Base-by-base conservation (phyloP, 2,113 vertebrate genomes). In the Chionodraco myersi region DNA sequence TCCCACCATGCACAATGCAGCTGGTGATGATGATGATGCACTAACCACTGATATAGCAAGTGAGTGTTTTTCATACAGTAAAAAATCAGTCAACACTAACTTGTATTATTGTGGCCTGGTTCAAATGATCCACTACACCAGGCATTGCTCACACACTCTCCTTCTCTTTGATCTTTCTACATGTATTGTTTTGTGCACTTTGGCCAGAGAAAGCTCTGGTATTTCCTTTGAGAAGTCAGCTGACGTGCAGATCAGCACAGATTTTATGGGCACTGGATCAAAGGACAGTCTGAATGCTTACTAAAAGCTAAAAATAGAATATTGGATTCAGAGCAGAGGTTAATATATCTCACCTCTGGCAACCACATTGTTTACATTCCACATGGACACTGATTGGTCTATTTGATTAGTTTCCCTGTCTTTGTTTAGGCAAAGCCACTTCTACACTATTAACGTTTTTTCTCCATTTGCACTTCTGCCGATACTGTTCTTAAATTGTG, bases 191-290 rank as follows among this genome's bases (percentile, higher is more conserved):
- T 61, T 79, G 63, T 86, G 57, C 54, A 63, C 59, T 56, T 34
- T 74, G 64, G 26, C 60, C 59, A 62, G 30, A 75, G 52, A 85
- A 83, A 65, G 59, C 78, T 88, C 56, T 79, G 86, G 74, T 57
- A 82, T 90, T 91, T 92, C 89, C 92, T 90, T 57, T 73, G 41
- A 65, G 71, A 49, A 66, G 63, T 61, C 4, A 1, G 72, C 80
- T 4, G 83, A 90, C 83, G 83, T 90, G 84, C 86, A 86, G 82
- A 67, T 87, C 82, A 54, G 82, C 90, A 85, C 85, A 36, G 73
- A 34, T 56, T 82, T 69, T 66, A 62, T 76, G 34, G 48, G 53
- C 9, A 79, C 54, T 49, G 54, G 83, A 88, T 86, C 83, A 88
- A 87, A 90, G 79, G 72, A 44, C 59, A 59, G 30, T 34, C 12